phyloP scores from a whole-genome alignment of 2,797 vertebrate genomes.

The Poeciliopsis gracilis region DNA sequence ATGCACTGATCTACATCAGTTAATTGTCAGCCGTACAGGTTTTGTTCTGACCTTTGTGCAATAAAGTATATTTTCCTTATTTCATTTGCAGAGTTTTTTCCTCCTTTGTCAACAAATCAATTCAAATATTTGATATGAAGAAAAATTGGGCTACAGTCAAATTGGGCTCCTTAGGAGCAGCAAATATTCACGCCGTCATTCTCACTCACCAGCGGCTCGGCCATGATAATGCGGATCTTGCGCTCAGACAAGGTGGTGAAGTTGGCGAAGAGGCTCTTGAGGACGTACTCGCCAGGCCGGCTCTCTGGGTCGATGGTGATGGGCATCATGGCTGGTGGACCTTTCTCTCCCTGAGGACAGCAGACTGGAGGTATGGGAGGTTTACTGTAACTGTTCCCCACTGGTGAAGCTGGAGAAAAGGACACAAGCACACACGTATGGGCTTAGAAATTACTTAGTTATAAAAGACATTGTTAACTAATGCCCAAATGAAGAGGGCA shows the following conservation, averaged over 20 bases:
- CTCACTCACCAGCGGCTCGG: conserved; percentile 93
- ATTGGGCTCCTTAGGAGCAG: neutral
- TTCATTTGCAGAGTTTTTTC: neutral
- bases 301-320: conserved; percentile 95
- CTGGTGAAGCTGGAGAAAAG: conserved; percentile 88
- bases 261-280: conserved; percentile 96
- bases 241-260: conserved; percentile 92
- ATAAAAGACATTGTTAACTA: conserved; percentile 30
- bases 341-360: conserved; percentile 90
- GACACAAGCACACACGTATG: conserved; percentile 28
- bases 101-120: neutral
- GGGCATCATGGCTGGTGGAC: conserved; percentile 90
- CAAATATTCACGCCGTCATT: neutral
- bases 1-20: neutral
- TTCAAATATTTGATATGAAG: neutral
- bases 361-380: conserved; percentile 88
- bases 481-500: conserved; percentile 30
- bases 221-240: conserved; percentile 98
- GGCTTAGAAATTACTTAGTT: conserved; percentile 29
- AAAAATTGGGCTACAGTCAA: neutral
- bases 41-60: neutral
- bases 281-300: conserved; percentile 95
- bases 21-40: neutral
- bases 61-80: neutral
- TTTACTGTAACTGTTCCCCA: conserved; percentile 96